Base-by-base conservation (phyloP, 2,888 invertebrate species). In the Ennomos fuscantarius region DNA sequence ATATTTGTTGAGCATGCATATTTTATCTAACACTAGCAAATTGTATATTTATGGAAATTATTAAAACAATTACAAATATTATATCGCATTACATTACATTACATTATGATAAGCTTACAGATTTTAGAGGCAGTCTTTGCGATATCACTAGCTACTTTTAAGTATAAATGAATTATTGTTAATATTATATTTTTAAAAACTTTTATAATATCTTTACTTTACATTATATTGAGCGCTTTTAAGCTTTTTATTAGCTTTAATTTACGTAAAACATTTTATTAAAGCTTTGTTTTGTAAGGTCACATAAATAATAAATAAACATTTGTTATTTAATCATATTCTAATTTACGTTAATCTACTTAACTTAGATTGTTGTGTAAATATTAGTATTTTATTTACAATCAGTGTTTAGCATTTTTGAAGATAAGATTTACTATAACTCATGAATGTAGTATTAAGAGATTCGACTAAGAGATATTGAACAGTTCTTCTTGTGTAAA, bases 301-400 rank as follows among this genome's bases (percentile, higher is more conserved):
- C 74, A 82, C 78, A 79, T 72, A 77, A 76, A 73, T 83, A 46
- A 40, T 39, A 76, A 76, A 73, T 82, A 46, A 36, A 31, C 47
- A 53, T 58, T 62, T 87, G 89, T 89, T 89, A 87, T 79, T 74
- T 75, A 74, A 74, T 82, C 75, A 77, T 74, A 81, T 78, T 72
- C 78, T 79, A 84, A 81, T 86, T 84, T 86, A 86, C 66, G 78
- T 86, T 86, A 79, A 68, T 71, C 71, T 82, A 82, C 76, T 81
- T 78, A 70, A 70, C 77, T 81, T 82, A 79, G 72, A 77, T 85
- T 86, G 88, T 90, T 90, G 81, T 89, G 90, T 90, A 90, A 86
- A 90, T 90, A 90, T 83, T 74, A 72, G 75, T 81, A 79, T 79
- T 81, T 82, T 83, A 78, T 84, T 87, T 86, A 81, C 74, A 70